Evolutionary conservation across 2,113 vertebrate genomes (phyloP).

Genomic region (Thunnus thynnus): DNA sequence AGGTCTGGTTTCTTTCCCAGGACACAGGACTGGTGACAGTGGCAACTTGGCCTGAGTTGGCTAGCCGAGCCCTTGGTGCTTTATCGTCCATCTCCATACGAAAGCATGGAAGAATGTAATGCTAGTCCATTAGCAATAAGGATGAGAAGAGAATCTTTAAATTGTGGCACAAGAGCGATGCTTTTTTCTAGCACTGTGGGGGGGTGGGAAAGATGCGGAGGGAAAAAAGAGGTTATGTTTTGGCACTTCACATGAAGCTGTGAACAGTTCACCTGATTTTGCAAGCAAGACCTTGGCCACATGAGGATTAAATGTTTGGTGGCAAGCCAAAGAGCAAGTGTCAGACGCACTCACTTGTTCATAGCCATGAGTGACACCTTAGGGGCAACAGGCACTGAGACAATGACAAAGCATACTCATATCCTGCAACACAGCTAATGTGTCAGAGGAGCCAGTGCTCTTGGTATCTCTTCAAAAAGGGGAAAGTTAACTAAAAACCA

Average conservation of each 20-base stretch:
- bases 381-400: conserved; percentile 15
- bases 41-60: conserved; percentile 43
- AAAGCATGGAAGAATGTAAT: conserved; percentile 41
- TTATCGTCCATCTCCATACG: conserved; percentile 23
- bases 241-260: conserved; percentile 60
- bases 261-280: conserved; percentile 50
- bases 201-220: not conserved
- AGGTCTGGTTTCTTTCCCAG: conserved; percentile 20
- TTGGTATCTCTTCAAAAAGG: not conserved
- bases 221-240: conserved; percentile 14
- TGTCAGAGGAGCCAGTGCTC: not conserved
- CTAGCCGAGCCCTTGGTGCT: conserved; percentile 57
- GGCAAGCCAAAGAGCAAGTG: conserved; percentile 10
- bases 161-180: conserved; percentile 29
- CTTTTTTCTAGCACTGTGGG: not conserved
- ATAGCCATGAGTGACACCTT: not conserved
- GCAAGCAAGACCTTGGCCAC: conserved; percentile 39
- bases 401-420: conserved; percentile 32
- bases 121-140: conserved; percentile 11
- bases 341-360: not conserved
- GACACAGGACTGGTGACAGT: conserved; percentile 36
- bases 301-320: conserved; percentile 20
- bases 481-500: not conserved
- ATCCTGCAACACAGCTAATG: conserved; percentile 19
- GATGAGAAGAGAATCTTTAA: conserved; percentile 5